Base-by-base conservation (phyloP, 1,140 invertebrate species). In the Hermetia illucens region DNA sequence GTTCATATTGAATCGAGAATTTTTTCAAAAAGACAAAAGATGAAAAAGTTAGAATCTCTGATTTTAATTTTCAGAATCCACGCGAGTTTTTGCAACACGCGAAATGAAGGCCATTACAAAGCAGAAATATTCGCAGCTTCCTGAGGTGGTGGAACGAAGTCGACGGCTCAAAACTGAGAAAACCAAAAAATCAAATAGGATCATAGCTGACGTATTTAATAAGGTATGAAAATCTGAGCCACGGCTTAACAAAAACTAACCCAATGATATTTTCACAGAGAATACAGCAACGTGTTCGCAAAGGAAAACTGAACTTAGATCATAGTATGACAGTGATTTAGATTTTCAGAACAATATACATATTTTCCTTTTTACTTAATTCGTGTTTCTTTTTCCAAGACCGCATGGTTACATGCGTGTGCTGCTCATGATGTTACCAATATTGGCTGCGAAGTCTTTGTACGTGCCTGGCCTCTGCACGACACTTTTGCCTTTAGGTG, bases 21-120 rank as follows among this genome's bases (percentile, higher is more conserved):
- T n/a, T n/a, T n/a, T n/a, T n/a, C n/a, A n/a, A n/a, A n/a, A n/a
- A n/a, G n/a, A n/a, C n/a, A n/a, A n/a, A n/a, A n/a, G n/a, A n/a
- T n/a, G n/a, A n/a, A n/a, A n/a, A n/a, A n/a, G n/a, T n/a, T n/a
- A n/a, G n/a, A n/a, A n/a, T n/a, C n/a, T n/a, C n/a, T n/a, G n/a
- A n/a, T n/a, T n/a, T n/a, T n/a, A n/a, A n/a, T n/a, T 38, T 33
- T 4, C 37, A 58, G 55, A 49, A 5, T 47, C 45, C 5, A 21
- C 53, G 2, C 44, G 55, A 12, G 38, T 58, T 18, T 54, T 58
- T 19, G 34, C 46, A 21, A 58, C 53, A 1, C 40, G 40, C 16
- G 50, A 58, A 36, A 58, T 58, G 55, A 58, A 58, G 36, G 55
- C 55, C 0, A n/a, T 58, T 33, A 58, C 55, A 13, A 49, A 34